phyloP scores from a whole-genome alignment of 2,797 vertebrate species.

The Spinus pinus region DNA sequence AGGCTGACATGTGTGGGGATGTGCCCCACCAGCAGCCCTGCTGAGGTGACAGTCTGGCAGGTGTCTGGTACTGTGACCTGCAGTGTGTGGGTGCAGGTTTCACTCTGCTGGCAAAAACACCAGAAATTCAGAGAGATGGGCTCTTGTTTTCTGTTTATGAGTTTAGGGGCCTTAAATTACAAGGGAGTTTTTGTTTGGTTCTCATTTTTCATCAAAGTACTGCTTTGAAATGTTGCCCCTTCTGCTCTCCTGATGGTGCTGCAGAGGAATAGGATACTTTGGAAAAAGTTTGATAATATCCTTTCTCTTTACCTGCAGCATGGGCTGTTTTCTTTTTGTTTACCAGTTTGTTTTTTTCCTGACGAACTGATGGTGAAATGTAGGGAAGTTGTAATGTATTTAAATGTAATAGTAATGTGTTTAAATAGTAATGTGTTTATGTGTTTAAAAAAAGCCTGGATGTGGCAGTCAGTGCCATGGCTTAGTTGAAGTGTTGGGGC shows the following conservation, averaged over 20 bases:
- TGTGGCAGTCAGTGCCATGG: neutral
- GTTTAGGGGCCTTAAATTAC: neutral
- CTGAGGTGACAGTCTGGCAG: neutral
- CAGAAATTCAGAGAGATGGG: neutral
- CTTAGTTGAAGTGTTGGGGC: neutral
- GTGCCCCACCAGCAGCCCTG: neutral
- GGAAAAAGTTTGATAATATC: neutral
- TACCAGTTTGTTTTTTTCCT: neutral
- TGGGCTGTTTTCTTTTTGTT: neutral
- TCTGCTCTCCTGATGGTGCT: neutral
- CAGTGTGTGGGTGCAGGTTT: fast-evolving
- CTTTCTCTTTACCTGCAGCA: neutral
- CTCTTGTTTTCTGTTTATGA: neutral
- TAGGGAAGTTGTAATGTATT: neutral
- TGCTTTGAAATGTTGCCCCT: neutral
- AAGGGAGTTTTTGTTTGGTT: neutral
- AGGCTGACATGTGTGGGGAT: neutral
- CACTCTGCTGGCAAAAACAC: neutral
- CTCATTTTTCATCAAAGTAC: neutral
- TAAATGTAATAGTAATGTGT: neutral
- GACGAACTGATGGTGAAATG: neutral
- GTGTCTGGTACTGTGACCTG: neutral
- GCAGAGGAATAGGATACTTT: fast-evolving
- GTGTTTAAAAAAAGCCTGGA: neutral
- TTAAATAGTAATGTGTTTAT: neutral